A percentile compares a stretch with the other conserved stretches of the same genome.
phyloP scores from a whole-genome alignment of 2,113 vertebrate species.

The Fregata magnificens region DNA sequence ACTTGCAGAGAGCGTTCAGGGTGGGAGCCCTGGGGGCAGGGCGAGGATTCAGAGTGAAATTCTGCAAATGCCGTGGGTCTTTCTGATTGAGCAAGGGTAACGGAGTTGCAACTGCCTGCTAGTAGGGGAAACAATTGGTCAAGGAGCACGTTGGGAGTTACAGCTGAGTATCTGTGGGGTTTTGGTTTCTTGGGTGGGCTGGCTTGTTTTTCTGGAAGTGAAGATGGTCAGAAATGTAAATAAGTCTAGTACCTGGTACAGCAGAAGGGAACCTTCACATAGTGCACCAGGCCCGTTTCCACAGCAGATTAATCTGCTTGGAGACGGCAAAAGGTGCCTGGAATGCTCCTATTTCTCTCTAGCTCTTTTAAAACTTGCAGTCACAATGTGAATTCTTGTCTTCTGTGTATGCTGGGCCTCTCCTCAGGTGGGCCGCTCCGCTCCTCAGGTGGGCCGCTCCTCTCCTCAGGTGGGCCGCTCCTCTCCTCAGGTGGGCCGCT shows the following conservation, averaged over 20 bases:
- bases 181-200: neutral
- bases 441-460: too few relatives aligned
- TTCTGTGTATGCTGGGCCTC: too few relatives aligned
- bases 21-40: neutral
- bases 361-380: neutral
- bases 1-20: accelerated
- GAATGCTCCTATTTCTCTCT: accelerated
- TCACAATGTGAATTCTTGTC: neutral
- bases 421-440: neutral
- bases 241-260: neutral
- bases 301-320: neutral
- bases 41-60: neutral
- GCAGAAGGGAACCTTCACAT: neutral
- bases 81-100: neutral
- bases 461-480: too few relatives aligned
- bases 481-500: too few relatives aligned
- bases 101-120: accelerated
- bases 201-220: neutral
- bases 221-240: neutral
- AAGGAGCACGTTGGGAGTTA: neutral
- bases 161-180: neutral
- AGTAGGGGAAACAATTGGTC: accelerated
- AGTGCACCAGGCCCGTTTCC: too few relatives aligned
- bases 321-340: accelerated
- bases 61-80: neutral